phyloP scores from a whole-genome alignment of 2,888 invertebrate genomes.

The Luperina nickerlii region DNA sequence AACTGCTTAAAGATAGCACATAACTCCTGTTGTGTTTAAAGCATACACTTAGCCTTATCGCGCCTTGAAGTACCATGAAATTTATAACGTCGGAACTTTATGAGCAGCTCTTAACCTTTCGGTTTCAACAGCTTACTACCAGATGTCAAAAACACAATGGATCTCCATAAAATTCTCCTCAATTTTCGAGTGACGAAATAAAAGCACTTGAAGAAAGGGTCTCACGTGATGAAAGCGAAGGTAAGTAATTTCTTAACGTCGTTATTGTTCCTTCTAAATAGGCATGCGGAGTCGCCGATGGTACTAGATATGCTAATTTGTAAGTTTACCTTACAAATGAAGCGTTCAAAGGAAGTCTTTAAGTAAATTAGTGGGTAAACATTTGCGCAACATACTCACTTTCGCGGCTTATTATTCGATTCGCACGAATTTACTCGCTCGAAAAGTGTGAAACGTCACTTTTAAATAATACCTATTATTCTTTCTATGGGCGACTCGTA shows the following conservation, averaged over 20 bases:
- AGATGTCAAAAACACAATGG: conserved; percentile 59
- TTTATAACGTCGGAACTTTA: conserved; percentile 36
- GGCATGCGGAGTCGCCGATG: conserved; percentile 65
- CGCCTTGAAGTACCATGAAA: conserved; percentile 38
- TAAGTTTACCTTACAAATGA: conserved; percentile 67
- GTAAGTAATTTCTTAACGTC: conserved; percentile 67
- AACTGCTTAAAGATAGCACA: conserved; percentile 43
- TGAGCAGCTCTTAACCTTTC: conserved; percentile 50
- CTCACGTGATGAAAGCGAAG: conserved; percentile 60
- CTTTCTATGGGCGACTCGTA: background rate
- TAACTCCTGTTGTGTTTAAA: conserved; percentile 8
- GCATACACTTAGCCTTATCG: conserved; percentile 52
- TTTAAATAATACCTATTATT: background rate
- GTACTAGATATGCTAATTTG: conserved; percentile 72
- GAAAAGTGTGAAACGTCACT: background rate
- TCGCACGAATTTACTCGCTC: background rate
- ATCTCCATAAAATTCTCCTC: conserved; percentile 55
- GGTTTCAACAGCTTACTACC: conserved; percentile 40
- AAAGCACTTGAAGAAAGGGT: conserved; percentile 63
- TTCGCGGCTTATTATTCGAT: conserved; percentile 58
- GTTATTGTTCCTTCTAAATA: conserved; percentile 70
- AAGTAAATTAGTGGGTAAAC: conserved; percentile 65
- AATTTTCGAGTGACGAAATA: conserved; percentile 56
- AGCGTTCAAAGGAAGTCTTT: conserved; percentile 61
- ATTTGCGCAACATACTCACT: conserved; percentile 68